Percentiles rank a stretch among this genome's conserved stretches.
Evolutionary conservation across 2,113 vertebrate species (phyloP).

Genomic region (Rissa tridactyla): DNA sequence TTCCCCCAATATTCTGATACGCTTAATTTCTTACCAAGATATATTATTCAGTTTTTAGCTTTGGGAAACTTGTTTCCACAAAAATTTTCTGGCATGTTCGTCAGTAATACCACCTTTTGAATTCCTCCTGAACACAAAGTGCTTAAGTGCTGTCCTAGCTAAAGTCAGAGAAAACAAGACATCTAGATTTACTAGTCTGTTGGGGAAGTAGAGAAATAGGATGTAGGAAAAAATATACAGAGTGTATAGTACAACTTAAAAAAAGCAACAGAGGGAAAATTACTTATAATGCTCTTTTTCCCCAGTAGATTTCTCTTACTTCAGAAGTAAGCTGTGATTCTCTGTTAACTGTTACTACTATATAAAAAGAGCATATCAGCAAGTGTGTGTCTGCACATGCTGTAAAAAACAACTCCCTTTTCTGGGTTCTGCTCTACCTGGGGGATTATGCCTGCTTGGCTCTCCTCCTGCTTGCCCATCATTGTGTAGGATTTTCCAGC

Average conservation of each 20-base stretch:
- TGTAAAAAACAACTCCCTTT: neutral
- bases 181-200: neutral
- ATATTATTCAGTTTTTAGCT: neutral
- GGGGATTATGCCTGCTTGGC: conserved; percentile 97
- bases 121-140: neutral
- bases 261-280: neutral
- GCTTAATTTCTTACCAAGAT: neutral
- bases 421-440: conserved; percentile 78
- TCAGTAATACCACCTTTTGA: neutral
- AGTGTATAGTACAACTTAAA: neutral
- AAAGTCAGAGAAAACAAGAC: neutral
- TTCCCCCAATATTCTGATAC: neutral
- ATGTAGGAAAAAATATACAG: neutral
- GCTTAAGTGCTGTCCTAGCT: neutral
- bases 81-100: neutral
- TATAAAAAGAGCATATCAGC: neutral
- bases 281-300: neutral
- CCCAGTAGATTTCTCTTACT: neutral
- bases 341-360: neutral
- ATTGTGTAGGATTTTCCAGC: conserved; percentile 98
- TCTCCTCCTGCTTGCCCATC: conserved; percentile 99
- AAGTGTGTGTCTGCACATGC: neutral
- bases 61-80: neutral
- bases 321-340: neutral
- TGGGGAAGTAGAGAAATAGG: neutral